Evolutionary conservation across 2,888 invertebrate genomes (phyloP).

Genomic region (Leptarthrus brevirostris): DNA sequence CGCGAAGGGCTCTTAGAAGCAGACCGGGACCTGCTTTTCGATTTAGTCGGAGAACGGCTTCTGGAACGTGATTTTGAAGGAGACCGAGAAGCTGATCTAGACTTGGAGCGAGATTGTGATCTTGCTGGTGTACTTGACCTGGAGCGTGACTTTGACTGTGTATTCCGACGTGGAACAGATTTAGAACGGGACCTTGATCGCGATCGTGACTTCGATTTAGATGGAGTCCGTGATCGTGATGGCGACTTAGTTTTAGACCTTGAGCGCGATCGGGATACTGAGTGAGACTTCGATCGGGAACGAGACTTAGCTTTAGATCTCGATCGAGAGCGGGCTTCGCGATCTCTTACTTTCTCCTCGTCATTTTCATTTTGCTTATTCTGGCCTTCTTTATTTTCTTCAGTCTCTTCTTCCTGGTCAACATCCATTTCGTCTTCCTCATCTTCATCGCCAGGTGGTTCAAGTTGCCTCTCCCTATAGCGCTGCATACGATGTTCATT

Average conservation of each 20-base stretch:
- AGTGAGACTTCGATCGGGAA: slow-evolving; percentile 57
- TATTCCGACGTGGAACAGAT: too few relatives aligned
- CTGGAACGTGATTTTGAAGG: slow-evolving; percentile 58
- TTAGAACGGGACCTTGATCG: slow-evolving; percentile 59
- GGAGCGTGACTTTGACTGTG: slow-evolving; percentile 57
- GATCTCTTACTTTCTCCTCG: slow-evolving; percentile 60
- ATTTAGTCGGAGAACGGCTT: slow-evolving; percentile 61
- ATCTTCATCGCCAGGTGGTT: slow-evolving; percentile 82
- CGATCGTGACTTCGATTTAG: slow-evolving; percentile 56
- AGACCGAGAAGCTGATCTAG: slow-evolving; percentile 61
- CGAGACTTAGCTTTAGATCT: slow-evolving; percentile 59
- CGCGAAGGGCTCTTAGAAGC: slow-evolving; percentile 49
- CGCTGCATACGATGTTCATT: slow-evolving; percentile 88
- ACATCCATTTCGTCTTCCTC: slow-evolving; percentile 73
- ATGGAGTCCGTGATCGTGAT: slow-evolving; percentile 56
- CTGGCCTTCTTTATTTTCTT: slow-evolving; percentile 55
- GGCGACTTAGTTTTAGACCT: slow-evolving; percentile 58
- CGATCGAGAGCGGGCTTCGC: slow-evolving; percentile 46
- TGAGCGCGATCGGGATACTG: slow-evolving; percentile 64
- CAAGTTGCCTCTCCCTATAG: slow-evolving; percentile 86
- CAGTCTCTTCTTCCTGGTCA: slow-evolving; percentile 66
- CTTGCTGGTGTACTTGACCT: slow-evolving; percentile 54
- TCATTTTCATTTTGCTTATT: slow-evolving; percentile 33
- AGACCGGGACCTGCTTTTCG: slow-evolving; percentile 59
- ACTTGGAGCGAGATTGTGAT: slow-evolving; percentile 60